Conservation (phyloP, 2,888 invertebrate species). For the Sesia bembeciformis region DNA sequence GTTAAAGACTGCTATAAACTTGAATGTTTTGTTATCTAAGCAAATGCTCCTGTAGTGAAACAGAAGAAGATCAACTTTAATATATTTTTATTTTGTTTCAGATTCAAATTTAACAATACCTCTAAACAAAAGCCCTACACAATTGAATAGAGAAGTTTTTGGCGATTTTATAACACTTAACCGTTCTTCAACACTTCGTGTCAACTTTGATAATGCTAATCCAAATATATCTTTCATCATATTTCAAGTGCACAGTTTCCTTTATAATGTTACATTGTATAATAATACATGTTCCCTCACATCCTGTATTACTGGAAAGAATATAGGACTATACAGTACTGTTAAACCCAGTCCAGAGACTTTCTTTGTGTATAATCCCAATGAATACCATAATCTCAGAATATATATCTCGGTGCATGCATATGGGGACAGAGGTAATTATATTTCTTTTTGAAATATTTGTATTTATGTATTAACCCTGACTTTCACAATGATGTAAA, state of each 20-base stretch:
- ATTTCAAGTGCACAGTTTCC: constrained; percentile 78
- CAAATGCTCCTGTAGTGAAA: no score
- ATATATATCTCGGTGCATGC: constrained; percentile 68
- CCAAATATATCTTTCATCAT: constrained; percentile 69
- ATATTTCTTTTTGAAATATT: neutral
- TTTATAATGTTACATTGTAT: constrained; percentile 72
- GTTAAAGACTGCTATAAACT: no score
- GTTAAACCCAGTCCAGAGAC: constrained; percentile 25
- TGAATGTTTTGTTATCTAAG: no score
- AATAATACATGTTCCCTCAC: constrained; percentile 32
- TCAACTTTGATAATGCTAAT: constrained; percentile 57
- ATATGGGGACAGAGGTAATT: constrained; percentile 50
- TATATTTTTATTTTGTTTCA: constrained; percentile 28
- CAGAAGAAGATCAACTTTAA: neutral
- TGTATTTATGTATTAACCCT: neutral
- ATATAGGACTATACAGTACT: constrained; percentile 71
- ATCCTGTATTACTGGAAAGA: constrained; percentile 70
- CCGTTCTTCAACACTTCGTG: constrained; percentile 28
- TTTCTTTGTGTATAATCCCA: constrained; percentile 59
- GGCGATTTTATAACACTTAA: constrained; percentile 32
- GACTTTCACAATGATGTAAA: no score
- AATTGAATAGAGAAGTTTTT: constrained; percentile 38
- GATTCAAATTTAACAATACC: constrained; percentile 37
- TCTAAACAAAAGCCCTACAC: constrained; percentile 32
- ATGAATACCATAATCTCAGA: constrained; percentile 21